These are phyloP conservation scores for Ispidina picta DNA, from an alignment of 2,797 vertebrate species.

Conservation along the genomic window DNA sequence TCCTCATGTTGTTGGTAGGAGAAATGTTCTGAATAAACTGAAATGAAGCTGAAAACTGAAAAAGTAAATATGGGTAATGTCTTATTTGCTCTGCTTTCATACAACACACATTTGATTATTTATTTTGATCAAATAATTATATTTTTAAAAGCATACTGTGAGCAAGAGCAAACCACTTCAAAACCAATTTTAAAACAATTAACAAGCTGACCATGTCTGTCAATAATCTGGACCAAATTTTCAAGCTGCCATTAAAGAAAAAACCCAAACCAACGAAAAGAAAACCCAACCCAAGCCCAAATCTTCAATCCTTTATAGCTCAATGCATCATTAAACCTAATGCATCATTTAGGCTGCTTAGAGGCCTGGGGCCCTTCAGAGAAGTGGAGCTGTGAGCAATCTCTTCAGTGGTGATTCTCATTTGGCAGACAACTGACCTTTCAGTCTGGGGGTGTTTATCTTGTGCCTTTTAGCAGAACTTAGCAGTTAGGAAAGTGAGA, in stretches of 20 bases:
- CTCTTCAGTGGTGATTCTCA: neutral
- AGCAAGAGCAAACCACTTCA: neutral
- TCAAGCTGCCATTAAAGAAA: neutral
- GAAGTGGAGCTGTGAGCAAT: neutral
- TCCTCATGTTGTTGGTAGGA: neutral
- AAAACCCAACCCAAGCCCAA: neutral
- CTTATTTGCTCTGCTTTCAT: neutral
- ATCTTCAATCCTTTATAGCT: neutral
- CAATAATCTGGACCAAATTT: conserved; percentile 6
- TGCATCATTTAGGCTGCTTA: neutral
- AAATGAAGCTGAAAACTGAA: neutral
- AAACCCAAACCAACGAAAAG: accelerated
- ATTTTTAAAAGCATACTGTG: neutral
- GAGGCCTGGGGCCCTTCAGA: neutral
- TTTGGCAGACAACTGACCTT: neutral
- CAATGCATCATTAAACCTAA: too few species aligned
- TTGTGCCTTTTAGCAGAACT: neutral
- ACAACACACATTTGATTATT: neutral
- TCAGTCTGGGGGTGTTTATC: neutral
- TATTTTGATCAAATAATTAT: neutral
- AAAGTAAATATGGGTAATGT: neutral
- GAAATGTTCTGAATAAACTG: neutral
- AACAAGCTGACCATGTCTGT: neutral
- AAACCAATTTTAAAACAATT: neutral
- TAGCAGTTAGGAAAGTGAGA: neutral